phyloP scores from a whole-genome alignment of 2,113 vertebrate genomes.

The Notechis scutatus region DNA sequence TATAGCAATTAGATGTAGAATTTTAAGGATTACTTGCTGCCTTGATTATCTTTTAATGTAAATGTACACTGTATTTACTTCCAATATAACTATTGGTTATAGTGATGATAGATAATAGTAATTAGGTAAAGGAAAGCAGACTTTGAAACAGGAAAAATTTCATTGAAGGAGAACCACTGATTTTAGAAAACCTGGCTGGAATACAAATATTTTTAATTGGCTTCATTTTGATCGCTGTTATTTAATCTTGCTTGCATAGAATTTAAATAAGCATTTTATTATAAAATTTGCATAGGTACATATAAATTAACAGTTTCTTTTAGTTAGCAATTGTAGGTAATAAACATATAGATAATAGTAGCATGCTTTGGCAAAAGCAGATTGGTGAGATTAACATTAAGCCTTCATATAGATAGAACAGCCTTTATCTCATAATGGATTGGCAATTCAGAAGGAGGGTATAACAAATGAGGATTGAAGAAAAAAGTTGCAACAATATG shows the following conservation, averaged over 20 bases:
- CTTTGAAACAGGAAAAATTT: neutral
- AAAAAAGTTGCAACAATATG: neutral
- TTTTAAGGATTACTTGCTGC: neutral
- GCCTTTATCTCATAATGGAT: neutral
- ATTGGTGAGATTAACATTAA: neutral
- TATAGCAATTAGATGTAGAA: neutral
- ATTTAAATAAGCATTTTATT: neutral
- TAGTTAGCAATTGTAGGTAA: neutral
- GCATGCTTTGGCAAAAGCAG: neutral
- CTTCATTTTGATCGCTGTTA: neutral
- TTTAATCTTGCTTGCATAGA: neutral
- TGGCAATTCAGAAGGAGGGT: neutral
- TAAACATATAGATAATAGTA: neutral
- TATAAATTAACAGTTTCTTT: neutral
- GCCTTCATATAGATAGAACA: neutral
- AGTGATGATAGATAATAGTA: neutral
- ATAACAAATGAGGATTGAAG: neutral
- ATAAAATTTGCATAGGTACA: neutral
- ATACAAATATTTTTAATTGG: neutral
- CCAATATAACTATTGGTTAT: neutral
- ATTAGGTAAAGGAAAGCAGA: neutral
- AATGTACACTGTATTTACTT: neutral
- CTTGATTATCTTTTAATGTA: neutral
- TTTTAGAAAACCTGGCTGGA: neutral
- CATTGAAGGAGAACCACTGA: neutral